Percentiles rank a stretch among this genome's conserved stretches.
Conservation (phyloP, 2,888 invertebrate species). For the Aleiodes leptofemur region DNA sequence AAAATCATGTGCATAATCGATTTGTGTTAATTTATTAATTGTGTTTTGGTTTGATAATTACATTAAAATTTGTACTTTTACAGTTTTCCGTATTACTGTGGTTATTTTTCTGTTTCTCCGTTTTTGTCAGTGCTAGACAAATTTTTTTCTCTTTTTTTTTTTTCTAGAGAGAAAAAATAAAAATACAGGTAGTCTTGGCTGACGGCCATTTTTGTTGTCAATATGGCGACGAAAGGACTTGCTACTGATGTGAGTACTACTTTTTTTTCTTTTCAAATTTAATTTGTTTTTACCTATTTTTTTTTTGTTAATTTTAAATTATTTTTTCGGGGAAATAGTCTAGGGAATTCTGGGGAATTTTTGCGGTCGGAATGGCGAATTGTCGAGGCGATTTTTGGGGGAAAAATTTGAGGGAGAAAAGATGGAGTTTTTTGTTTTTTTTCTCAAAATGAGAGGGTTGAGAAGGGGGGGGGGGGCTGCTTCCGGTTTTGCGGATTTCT, state of each 20-base stretch:
- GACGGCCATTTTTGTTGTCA: constrained; percentile 69
- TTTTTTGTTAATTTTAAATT: not conserved
- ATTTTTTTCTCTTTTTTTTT: not conserved
- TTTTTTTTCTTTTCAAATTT: constrained; percentile 5
- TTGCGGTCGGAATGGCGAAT: too few species aligned
- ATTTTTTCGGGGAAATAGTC: not conserved
- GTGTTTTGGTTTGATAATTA: not conserved
- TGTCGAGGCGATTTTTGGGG: too few species aligned
- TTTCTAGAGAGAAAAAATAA: constrained; percentile 30
- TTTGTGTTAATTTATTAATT: constrained; percentile 2
- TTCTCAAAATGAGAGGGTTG: too few species aligned
- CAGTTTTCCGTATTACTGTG: not conserved
- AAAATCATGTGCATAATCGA: not conserved
- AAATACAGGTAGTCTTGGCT: constrained; percentile 50
- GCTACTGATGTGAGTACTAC: constrained; percentile 64
- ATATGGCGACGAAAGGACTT: constrained; percentile 71
- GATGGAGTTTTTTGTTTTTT: not conserved
- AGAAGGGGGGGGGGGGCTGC: too few species aligned
- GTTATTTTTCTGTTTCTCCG: not conserved
- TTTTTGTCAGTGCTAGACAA: not conserved
- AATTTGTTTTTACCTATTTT: constrained; percentile 16
- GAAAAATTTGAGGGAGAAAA: too few species aligned
- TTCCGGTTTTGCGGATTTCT: not conserved
- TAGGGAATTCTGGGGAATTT: too few species aligned
- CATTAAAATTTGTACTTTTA: not conserved